A percentile compares a stretch with the other conserved stretches of the same genome.
These are phyloP conservation scores for Discoglossus pictus DNA, from an alignment of 2,797 vertebrate species.

Conservation along the genomic window DNA sequence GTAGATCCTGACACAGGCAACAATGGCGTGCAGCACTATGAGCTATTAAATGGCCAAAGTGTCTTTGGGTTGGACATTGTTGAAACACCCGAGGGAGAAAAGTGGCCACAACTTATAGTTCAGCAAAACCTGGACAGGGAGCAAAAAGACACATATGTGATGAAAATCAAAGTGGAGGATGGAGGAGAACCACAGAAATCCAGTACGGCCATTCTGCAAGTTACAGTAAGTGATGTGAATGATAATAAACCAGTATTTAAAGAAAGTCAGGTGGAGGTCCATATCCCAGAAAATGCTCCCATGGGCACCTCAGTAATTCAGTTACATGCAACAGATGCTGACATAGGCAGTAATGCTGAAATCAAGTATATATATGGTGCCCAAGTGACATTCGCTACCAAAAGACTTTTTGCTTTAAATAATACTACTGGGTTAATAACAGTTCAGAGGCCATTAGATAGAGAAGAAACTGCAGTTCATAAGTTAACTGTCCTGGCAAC, in stretches of 20 bases:
- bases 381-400: slow-evolving; percentile 91
- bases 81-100: slow-evolving; percentile 97
- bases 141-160: slow-evolving; percentile 98
- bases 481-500: slow-evolving; percentile 96
- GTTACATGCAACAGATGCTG: slow-evolving; percentile 95
- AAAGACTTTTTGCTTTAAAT: slow-evolving; percentile 96
- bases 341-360: slow-evolving; percentile 94
- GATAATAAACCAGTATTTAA: slow-evolving; percentile 97
- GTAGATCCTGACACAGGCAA: slow-evolving; percentile 97
- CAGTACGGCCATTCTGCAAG: slow-evolving; percentile 97
- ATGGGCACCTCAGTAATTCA: slow-evolving; percentile 94
- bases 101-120: slow-evolving; percentile 98
- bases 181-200: slow-evolving; percentile 96
- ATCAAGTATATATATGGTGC: slow-evolving; percentile 95
- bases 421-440: slow-evolving; percentile 92
- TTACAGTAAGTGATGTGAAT: slow-evolving; percentile 97
- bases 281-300: slow-evolving; percentile 93
- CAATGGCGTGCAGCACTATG: slow-evolving; percentile 96
- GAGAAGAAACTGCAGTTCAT: slow-evolving; percentile 95
- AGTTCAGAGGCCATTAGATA: slow-evolving; percentile 91
- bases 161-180: slow-evolving; percentile 99
- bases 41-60: slow-evolving; percentile 94
- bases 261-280: slow-evolving; percentile 94
- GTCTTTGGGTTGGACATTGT: slow-evolving; percentile 98
- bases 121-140: slow-evolving; percentile 97